phyloP scores from a whole-genome alignment of 2,113 vertebrate species.

The Malaclemys terrapin region DNA sequence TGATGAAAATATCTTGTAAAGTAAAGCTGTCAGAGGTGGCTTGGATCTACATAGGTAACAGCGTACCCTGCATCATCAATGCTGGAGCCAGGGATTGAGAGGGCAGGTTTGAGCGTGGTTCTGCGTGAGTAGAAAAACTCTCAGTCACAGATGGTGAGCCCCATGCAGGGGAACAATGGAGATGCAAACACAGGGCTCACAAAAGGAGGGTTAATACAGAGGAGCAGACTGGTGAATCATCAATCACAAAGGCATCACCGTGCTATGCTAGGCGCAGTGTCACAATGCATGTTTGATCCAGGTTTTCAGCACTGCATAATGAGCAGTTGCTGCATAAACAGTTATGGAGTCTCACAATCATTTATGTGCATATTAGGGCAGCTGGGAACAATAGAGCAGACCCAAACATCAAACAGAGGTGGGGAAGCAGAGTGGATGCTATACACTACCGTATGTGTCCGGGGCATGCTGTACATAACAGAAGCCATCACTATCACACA shows the following conservation, averaged over 20 bases:
- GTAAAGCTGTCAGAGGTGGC: neutral
- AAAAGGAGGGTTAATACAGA: neutral
- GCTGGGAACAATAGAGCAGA: neutral
- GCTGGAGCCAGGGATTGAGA: neutral
- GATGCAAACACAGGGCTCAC: neutral
- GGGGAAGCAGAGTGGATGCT: neutral
- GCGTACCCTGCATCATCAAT: neutral
- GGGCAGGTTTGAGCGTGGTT: neutral
- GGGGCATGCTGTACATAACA: neutral
- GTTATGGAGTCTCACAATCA: accelerated
- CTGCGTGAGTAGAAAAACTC: accelerated
- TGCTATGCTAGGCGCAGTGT: neutral
- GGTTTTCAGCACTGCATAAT: neutral
- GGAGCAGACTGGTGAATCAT: neutral
- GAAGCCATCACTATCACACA: accelerated
- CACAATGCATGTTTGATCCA: neutral
- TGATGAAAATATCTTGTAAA: neutral
- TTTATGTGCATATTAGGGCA: neutral
- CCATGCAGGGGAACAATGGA: neutral
- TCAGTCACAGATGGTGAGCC: neutral
- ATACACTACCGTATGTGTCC: neutral
- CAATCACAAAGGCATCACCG: neutral
- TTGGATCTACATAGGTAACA: accelerated
- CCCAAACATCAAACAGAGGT: accelerated
- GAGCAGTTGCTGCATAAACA: neutral